Conservation (phyloP, 2,888 invertebrate species). For the Steinernema scapterisci region DNA sequence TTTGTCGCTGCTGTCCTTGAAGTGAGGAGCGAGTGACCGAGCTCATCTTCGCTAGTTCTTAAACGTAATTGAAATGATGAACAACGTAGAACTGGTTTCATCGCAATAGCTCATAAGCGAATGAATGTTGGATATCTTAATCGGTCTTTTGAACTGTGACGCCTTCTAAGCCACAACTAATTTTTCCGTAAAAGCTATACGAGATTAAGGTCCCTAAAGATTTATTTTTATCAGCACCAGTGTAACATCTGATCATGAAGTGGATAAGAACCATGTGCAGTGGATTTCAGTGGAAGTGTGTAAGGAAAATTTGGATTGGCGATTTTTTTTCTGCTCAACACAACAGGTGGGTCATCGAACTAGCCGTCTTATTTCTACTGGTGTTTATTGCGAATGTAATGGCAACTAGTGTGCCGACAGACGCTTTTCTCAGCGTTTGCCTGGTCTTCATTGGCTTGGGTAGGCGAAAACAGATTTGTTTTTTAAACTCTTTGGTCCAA, state of each 20-base stretch:
- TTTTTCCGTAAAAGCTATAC: no score
- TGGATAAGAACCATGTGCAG: no score
- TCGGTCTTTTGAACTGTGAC: no score
- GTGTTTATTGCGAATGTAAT: conserved; percentile 22
- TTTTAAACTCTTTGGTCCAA: conserved; percentile 4
- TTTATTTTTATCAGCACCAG: no score
- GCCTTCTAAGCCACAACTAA: no score
- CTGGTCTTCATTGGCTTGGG: neutral
- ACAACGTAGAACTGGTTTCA: conserved; percentile 9
- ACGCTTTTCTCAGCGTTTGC: neutral
- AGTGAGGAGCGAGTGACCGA: conserved; percentile 23
- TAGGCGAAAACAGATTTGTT: conserved; percentile 10
- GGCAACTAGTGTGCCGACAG: neutral
- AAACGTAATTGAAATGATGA: conserved; percentile 25
- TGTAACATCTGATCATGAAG: neutral
- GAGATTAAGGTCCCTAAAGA: no score
- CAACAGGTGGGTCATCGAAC: neutral
- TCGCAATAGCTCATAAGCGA: neutral
- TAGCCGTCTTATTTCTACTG: conserved; percentile 4
- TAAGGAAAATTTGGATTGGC: neutral
- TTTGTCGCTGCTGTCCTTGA: neutral
- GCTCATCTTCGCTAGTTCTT: conserved; percentile 10
- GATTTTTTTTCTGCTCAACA: neutral
- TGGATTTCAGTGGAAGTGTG: no score
- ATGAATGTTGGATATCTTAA: neutral